Conservation (phyloP, 2,888 invertebrate genomes). For the Orchesella flavescens region DNA sequence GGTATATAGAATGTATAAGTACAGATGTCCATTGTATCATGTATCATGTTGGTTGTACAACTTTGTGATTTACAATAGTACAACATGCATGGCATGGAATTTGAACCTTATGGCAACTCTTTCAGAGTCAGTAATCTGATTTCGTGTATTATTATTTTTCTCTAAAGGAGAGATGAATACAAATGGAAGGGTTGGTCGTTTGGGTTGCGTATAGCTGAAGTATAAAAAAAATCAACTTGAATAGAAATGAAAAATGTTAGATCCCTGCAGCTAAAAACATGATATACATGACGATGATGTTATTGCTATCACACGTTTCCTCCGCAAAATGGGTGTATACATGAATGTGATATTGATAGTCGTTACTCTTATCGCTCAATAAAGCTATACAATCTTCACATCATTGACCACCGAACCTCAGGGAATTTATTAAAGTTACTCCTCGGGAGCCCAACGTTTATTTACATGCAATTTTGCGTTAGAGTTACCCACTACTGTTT, state of each 20-base stretch:
- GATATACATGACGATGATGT: constrained; percentile 31
- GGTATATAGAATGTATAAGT: not conserved
- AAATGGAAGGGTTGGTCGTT: constrained; percentile 45
- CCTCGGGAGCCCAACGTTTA: not conserved
- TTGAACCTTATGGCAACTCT: constrained; percentile 60
- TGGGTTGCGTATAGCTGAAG: not conserved
- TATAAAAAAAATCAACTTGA: constrained; percentile 4
- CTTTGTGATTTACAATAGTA: constrained; percentile 2
- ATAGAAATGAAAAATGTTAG: constrained; percentile 26
- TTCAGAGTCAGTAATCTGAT: constrained; percentile 49
- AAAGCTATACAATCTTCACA: constrained; percentile 35
- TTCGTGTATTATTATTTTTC: constrained; percentile 46
- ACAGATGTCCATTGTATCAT: constrained; percentile 3
- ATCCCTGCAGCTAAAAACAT: constrained; percentile 48
- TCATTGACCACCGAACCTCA: constrained; percentile 20
- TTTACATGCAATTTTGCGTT: not conserved
- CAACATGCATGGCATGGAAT: constrained; percentile 33
- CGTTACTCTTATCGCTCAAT: constrained; percentile 40
- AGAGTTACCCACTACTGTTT: not conserved
- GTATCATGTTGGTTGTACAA: not conserved
- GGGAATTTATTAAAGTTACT: constrained; percentile 18
- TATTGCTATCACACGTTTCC: constrained; percentile 15
- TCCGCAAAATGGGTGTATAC: constrained; percentile 36
- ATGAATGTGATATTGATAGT: constrained; percentile 35
- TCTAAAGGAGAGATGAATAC: not conserved